A percentile compares a stretch with the other conserved stretches of the same genome.
Evolutionary conservation across 2,888 invertebrate species (phyloP).

Genomic region (Hartigia nigra): DNA sequence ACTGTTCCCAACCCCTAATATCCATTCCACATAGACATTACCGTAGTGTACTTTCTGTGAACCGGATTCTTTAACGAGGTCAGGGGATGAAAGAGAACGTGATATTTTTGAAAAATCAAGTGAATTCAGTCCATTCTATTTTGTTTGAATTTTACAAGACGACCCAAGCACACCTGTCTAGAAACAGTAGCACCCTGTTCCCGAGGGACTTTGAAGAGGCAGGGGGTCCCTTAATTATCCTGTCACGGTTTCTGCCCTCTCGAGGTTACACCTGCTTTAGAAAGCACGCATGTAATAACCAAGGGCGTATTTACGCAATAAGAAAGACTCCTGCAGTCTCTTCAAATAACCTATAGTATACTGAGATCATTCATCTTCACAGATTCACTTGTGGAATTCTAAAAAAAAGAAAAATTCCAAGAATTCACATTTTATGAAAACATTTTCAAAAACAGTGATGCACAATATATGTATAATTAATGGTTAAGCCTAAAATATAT

Average conservation of each 20-base stretch:
- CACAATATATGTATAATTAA: background rate
- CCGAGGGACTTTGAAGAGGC: background rate
- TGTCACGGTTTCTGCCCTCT: slow-evolving; percentile 1
- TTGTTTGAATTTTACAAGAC: background rate
- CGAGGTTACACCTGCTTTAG: background rate
- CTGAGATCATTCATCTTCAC: background rate
- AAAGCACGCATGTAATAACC: background rate
- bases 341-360: background rate
- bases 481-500: background rate
- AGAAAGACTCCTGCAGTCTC: background rate
- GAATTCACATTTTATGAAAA: background rate
- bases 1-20: background rate
- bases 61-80: background rate
- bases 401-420: background rate
- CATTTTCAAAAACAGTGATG: background rate
- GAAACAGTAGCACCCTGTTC: slow-evolving; percentile 9
- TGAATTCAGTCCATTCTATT: background rate
- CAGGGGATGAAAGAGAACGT: background rate
- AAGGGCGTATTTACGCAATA: background rate
- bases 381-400: background rate
- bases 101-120: background rate
- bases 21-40: background rate
- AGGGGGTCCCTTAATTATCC: background rate
- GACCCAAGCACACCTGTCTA: background rate
- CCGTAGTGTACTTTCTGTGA: background rate